These are phyloP conservation scores for Trematomus loennbergii DNA, from an alignment of 2,113 vertebrate genomes.

Conservation along the genomic window DNA sequence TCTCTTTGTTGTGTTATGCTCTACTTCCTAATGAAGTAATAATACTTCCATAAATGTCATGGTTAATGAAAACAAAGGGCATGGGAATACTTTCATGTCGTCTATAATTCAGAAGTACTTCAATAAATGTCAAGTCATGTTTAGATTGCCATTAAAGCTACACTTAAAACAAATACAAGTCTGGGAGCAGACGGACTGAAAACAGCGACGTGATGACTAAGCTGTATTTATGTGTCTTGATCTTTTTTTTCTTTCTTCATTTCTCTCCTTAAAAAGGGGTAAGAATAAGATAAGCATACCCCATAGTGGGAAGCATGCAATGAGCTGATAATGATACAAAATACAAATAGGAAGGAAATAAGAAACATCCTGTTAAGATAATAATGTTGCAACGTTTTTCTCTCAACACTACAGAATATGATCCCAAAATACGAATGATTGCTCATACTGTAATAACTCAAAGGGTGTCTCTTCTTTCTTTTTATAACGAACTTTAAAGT, in stretches of 20 bases:
- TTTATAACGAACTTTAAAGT: background rate
- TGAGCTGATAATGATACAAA: no score
- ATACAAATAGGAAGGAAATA: background rate
- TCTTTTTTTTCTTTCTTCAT: background rate
- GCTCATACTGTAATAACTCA: background rate
- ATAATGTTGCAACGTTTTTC: background rate
- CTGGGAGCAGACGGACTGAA: background rate
- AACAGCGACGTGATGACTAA: background rate
- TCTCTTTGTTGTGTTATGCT: constrained; percentile 11
- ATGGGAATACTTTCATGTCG: background rate
- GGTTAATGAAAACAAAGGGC: background rate
- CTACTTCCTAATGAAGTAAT: background rate
- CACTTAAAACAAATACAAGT: background rate
- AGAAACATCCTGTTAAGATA: background rate
- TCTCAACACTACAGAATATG: background rate
- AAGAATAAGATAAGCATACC: no score
- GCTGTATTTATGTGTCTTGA: background rate
- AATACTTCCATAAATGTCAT: constrained; percentile 14
- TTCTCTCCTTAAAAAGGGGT: no score
- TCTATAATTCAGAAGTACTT: background rate
- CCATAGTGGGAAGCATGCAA: no score
- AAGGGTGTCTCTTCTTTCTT: background rate
- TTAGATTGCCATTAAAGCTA: background rate
- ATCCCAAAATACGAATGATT: background rate
- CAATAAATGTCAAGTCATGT: background rate